These are phyloP conservation scores for Anthonomus grandis DNA, from an alignment of 1,140 invertebrate genomes.

Conservation along the genomic window DNA sequence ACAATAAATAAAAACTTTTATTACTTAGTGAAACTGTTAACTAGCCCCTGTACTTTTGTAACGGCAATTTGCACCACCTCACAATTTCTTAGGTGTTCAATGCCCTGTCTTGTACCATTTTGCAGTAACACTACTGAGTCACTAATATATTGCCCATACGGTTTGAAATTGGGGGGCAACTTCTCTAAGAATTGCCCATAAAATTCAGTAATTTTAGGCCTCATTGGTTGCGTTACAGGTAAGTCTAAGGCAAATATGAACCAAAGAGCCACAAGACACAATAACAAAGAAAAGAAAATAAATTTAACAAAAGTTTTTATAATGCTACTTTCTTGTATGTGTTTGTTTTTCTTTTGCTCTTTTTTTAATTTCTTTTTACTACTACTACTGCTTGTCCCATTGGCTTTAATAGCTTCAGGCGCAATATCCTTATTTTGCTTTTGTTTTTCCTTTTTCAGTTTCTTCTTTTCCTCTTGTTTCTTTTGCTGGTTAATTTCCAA, in stretches of 20 bases:
- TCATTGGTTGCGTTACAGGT: not conserved
- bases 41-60: no score
- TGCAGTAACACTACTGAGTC: not conserved
- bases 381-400: not conserved
- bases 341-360: not conserved
- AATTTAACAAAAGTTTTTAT: not conserved
- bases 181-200: not conserved
- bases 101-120: slow-evolving; percentile 2
- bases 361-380: not conserved
- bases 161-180: slow-evolving; percentile 7
- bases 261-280: not conserved
- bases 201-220: slow-evolving; percentile 2
- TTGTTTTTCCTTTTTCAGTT: slow-evolving; percentile 39
- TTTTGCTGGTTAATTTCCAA: slow-evolving; percentile 35
- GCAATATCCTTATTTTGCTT: slow-evolving; percentile 25
- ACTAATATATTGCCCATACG: not conserved
- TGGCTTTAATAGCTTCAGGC: no score
- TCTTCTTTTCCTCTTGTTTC: slow-evolving; percentile 42
- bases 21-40: no score
- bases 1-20: no score
- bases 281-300: slow-evolving; percentile 2
- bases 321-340: not conserved
- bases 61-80: no score
- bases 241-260: slow-evolving; percentile 9
- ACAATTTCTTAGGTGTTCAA: no score